phyloP scores from a whole-genome alignment of 2,113 vertebrate species.

The Hystrix cristata region DNA sequence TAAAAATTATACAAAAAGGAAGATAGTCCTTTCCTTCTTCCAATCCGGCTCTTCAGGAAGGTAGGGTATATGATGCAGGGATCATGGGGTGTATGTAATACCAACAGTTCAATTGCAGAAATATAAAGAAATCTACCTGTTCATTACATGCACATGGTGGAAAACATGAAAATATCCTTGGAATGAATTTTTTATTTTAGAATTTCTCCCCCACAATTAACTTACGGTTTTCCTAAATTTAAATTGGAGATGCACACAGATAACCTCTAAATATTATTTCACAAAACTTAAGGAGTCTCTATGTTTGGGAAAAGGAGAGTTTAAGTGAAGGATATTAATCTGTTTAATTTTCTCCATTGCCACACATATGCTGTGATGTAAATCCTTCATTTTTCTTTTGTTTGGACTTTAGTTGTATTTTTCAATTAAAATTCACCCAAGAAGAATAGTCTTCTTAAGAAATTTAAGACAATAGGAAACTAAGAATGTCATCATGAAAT shows the following conservation, averaged over 20 bases:
- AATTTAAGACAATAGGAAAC: background rate
- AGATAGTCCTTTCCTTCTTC: background rate
- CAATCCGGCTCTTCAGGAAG: background rate
- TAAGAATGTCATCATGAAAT: slow-evolving; percentile 16
- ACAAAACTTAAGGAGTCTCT: background rate
- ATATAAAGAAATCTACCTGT: background rate
- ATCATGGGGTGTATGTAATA: background rate
- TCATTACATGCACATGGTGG: background rate
- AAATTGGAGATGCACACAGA: background rate
- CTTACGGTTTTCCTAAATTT: slow-evolving; percentile 25
- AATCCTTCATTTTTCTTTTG: background rate
- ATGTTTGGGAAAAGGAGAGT: background rate
- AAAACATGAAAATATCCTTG: background rate
- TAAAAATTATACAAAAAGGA: background rate
- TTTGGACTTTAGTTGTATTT: slow-evolving; percentile 40
- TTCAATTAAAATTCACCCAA: slow-evolving; percentile 34
- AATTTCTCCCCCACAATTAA: background rate
- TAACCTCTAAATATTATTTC: background rate
- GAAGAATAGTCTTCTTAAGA: background rate
- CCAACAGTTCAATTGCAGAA: background rate
- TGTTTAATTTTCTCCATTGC: background rate
- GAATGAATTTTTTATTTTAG: background rate
- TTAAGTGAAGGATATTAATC: background rate
- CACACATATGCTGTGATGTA: background rate
- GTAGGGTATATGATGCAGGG: background rate